A percentile compares a stretch with the other conserved stretches of the same genome.
Evolutionary conservation across 2,113 vertebrate genomes (phyloP).

Genomic region (Peucedramus taeniatus): DNA sequence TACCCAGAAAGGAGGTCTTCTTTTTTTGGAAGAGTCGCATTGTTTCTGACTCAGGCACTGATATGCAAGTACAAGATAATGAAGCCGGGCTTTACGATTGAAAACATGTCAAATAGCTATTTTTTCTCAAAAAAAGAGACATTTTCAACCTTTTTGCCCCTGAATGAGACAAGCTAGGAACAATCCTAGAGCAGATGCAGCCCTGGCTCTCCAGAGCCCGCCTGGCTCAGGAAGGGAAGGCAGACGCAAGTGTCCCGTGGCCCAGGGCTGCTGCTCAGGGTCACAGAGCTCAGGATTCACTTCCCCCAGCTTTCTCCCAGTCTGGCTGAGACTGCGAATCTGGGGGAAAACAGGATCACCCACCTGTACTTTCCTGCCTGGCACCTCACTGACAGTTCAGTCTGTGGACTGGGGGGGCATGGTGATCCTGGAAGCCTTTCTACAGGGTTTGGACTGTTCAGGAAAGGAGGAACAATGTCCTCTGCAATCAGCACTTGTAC

Average conservation of each 20-base stretch:
- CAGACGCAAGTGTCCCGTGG: neutral
- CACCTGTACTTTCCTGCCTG: neutral
- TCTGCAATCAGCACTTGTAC: neutral
- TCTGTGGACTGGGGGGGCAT: neutral
- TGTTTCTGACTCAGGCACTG: conserved; percentile 44
- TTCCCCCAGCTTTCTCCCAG: neutral
- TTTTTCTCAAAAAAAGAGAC: neutral
- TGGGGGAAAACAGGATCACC: neutral
- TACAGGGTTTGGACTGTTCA: neutral
- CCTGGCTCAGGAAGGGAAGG: neutral
- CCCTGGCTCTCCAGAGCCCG: neutral
- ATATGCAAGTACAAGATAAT: neutral
- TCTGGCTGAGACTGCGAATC: neutral
- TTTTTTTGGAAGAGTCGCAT: conserved; percentile 52
- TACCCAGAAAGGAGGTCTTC: conserved; percentile 58
- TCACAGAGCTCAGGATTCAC: neutral
- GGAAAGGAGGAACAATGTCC: neutral
- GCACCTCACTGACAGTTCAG: neutral
- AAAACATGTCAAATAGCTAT: neutral
- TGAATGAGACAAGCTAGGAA: neutral
- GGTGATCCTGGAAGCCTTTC: neutral
- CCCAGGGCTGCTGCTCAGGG: neutral
- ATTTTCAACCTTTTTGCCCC: neutral
- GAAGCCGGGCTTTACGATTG: neutral
- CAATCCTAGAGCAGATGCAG: neutral